Base-by-base conservation (phyloP, 1,140 invertebrate genomes). In the Lordiphosa stackelbergi region DNA sequence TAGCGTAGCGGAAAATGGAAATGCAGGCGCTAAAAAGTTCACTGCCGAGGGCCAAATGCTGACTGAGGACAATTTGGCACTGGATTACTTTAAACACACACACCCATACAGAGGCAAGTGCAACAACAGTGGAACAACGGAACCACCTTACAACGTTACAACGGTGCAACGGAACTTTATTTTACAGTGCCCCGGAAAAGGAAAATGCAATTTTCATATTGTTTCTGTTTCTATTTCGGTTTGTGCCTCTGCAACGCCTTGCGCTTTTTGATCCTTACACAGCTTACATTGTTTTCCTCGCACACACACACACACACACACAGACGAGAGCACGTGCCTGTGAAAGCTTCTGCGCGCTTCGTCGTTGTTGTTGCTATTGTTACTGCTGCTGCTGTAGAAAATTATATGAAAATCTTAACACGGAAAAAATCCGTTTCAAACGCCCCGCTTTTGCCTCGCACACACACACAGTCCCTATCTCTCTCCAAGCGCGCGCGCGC, bases 161-260 rank as follows among this genome's bases (percentile, higher is more conserved):
- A 42, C 38, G 49, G 28, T 43, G 42, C 38, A 54, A 40, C 16
- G 46, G 48, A 59, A 62, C 53, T 58, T 46, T 53, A 69, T 58
- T 57, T 8, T 31, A 63, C 49, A 65, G 66, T 34, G 45, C 61
- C 47, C 45, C 53, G 63, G 70, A 75, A 75, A 28, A 61, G 66
- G 65, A 69, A 79, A 79, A 81, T 79, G 77, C 77, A 79, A 81
- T 79, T 79, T 81, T 74, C 62, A 59, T 79, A 73, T 79, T 69
- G 40, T 69, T 51, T 78, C 45, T 35, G 10, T 19, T 68, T 46
- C 11, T 35, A 8, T 46, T 42, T 43, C 51, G 28, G 16, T 49
- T 24, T 52, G 35, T 41, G 57, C 36, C 53, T 49, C 55, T 69
- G 66, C 66, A 69, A 68, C 65, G 65, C 65, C 65, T 69, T 69